Percentiles rank a stretch among this genome's conserved stretches.
Conservation (phyloP, 92 coral and sea anemone species). For the Hydrozoanthus gracilis region DNA sequence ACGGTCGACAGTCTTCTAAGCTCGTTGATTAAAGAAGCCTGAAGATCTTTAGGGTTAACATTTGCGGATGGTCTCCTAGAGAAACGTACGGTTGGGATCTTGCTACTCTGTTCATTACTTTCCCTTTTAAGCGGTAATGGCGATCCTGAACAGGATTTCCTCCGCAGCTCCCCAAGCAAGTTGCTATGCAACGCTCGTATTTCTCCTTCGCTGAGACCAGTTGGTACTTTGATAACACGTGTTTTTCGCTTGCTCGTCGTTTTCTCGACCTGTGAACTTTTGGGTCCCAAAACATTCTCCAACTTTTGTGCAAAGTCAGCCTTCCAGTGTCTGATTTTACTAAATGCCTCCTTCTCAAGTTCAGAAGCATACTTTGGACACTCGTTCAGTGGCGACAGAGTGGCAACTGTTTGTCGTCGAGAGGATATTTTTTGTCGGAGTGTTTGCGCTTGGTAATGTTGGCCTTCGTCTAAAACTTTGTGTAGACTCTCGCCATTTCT, state of each 20-base stretch:
- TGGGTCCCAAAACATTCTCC: constrained; percentile 51
- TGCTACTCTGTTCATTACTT: not conserved
- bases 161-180: constrained; percentile 49
- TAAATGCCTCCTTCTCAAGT: constrained; percentile 64
- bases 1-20: not conserved
- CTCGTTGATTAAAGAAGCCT: constrained; percentile 56
- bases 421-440: not conserved
- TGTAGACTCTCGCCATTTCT: not conserved
- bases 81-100: constrained; percentile 49
- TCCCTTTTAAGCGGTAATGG: not conserved
- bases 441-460: not conserved
- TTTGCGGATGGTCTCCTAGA: constrained; percentile 45
- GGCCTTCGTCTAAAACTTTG: not conserved
- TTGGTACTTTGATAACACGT: constrained; percentile 59
- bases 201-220: constrained; percentile 55
- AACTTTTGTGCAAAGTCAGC: constrained; percentile 59
- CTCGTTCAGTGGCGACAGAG: constrained; percentile 41
- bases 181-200: constrained; percentile 42
- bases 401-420: constrained; percentile 51
- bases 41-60: constrained; percentile 50
- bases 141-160: constrained; percentile 24
- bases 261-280: constrained; percentile 37
- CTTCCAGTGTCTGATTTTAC: constrained; percentile 63
- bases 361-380: constrained; percentile 65
- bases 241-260: constrained; percentile 22